Evolutionary conservation across 2,888 invertebrate species (phyloP), one percentile per base, ranked within the genome.

Genomic region (Zelleria hepariella): DNA sequence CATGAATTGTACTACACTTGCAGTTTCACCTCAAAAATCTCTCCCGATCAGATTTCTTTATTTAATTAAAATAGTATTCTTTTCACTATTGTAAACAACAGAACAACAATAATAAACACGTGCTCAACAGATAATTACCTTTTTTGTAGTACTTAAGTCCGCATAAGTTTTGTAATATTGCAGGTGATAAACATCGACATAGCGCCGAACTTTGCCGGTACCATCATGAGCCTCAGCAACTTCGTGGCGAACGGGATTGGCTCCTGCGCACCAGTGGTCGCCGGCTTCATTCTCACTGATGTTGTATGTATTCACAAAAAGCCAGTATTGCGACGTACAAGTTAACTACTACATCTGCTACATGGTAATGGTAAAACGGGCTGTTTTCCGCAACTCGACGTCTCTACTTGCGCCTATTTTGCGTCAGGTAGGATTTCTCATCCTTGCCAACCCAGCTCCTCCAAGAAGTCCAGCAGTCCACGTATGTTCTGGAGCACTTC

Each of bases 221-320:
- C 94, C 0, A 82, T 96, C 66, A 95, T 96, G 93, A 95, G 96
- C 26, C 90, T 96, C 61, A 94, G 94, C 20, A 96, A 95, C 75
- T 93, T 94, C 59, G 82, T 90, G 0, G 93, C 95, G 0, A 95
- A 94, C 68, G 77, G 93, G 2, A 91, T 93, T 68, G 92, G 93
- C 7, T 93, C 95, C 23, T 76, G 94, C 21, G 94, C 94, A 0
- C 96, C 96, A 0, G 73, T 94, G 0, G 79, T 92, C 0, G 92
- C 94, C 0, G 93, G 93, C 2, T 79, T 90, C 42, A 90, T 96
- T 51, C 91, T 95, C 0, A 89, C 90, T 1, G 91, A 95, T 68
- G 89, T 91, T 73, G 95, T 95, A 80, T 86, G 91, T 80, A 60
- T 57, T 60, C 6, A 21, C 15, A 10, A 23, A 10, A 3, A 24